Conservation (phyloP, 2,113 vertebrate species). For the Chloropsis cyanopogon region DNA sequence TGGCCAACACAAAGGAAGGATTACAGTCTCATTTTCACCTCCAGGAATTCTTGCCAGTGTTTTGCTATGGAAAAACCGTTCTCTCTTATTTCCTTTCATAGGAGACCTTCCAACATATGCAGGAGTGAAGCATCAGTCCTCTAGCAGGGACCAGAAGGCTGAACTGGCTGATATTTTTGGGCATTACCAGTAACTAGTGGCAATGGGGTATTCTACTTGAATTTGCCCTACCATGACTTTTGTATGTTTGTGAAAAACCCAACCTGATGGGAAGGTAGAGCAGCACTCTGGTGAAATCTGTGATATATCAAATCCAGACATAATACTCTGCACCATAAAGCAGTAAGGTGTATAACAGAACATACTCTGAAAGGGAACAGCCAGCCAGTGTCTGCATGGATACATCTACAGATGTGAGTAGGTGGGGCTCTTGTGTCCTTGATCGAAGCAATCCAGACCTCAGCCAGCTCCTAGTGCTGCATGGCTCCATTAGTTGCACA, state of each 20-base stretch:
- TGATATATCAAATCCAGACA: neutral
- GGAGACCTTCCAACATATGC: neutral
- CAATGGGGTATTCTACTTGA: neutral
- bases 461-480: neutral
- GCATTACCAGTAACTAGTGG: neutral
- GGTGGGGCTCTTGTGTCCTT: neutral
- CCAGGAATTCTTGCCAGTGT: neutral
- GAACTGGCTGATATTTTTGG: neutral
- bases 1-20: conserved; percentile 5
- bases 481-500: neutral
- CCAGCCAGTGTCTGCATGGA: neutral
- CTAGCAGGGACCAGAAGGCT: neutral
- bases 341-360: neutral
- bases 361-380: neutral
- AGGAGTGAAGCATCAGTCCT: neutral
- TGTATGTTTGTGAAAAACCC: neutral
- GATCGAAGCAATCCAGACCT: neutral
- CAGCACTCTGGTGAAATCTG: neutral
- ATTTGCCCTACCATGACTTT: neutral
- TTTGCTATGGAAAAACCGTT: conserved; percentile 18
- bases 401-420: neutral
- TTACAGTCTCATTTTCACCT: conserved; percentile 1
- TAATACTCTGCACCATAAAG: rapidly evolving
- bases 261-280: neutral
- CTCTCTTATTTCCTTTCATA: neutral